A percentile compares a stretch with the other conserved stretches of the same genome.
phyloP scores from a whole-genome alignment of 2,797 vertebrate genomes.

The Salarias fasciatus region DNA sequence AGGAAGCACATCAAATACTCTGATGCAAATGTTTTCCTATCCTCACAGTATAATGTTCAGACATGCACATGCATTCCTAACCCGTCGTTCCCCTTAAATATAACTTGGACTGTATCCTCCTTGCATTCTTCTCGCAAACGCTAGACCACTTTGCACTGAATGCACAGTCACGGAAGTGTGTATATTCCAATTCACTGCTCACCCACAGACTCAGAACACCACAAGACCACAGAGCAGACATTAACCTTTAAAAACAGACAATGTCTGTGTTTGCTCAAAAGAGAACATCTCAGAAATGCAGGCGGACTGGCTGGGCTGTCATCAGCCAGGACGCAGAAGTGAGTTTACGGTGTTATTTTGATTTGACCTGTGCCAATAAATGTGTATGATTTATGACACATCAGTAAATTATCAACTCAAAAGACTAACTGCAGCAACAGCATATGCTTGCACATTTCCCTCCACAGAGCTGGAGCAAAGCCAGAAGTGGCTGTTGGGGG shows the following conservation, averaged over 20 bases:
- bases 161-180: constrained; percentile 12
- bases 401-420: constrained; percentile 60
- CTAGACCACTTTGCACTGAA: background rate
- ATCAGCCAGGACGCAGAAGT: constrained; percentile 19
- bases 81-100: constrained; percentile 9
- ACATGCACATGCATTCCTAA: constrained; percentile 62
- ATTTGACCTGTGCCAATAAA: constrained; percentile 31
- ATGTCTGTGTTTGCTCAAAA: constrained; percentile 33
- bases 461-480: constrained; percentile 17
- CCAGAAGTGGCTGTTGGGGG: constrained; percentile 3
- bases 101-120: background rate
- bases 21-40: constrained; percentile 17
- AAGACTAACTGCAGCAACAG: constrained; percentile 1
- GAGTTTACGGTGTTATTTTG: constrained; percentile 24
- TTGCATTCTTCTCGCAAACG: constrained; percentile 10
- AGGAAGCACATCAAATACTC: constrained; percentile 4
- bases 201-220: constrained; percentile 36
- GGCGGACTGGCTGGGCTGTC: constrained; percentile 19
- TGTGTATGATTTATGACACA: constrained; percentile 45
- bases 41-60: constrained; percentile 44
- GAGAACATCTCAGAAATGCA: constrained; percentile 43
- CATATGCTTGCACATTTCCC: constrained; percentile 10
- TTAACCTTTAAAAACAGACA: constrained; percentile 64
- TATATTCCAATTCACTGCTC: constrained; percentile 31
- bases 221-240: constrained; percentile 43